These are phyloP conservation scores for Leptinotarsa rubiginosa DNA, from an alignment of 2,888 invertebrate species.

Conservation along the genomic window DNA sequence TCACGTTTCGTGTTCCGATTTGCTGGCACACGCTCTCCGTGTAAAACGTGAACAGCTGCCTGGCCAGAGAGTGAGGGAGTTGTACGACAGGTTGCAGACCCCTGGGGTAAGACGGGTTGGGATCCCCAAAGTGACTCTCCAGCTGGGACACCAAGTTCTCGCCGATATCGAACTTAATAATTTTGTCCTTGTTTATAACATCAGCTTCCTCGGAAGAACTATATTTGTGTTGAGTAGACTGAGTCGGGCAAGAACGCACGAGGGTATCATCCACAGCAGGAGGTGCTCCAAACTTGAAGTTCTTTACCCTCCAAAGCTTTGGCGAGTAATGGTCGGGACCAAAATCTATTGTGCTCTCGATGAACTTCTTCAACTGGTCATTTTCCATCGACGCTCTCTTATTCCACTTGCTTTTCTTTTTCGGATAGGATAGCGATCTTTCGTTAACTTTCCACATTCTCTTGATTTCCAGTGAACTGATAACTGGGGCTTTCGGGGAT, in stretches of 20 bases:
- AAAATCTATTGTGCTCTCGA: too few species aligned
- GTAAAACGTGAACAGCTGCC: conserved; percentile 78
- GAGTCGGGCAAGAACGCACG: too few species aligned
- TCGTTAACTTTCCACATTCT: conserved; percentile 59
- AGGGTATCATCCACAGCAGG: too few species aligned
- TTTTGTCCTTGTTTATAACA: too few species aligned
- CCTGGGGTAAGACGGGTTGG: conserved; percentile 68
- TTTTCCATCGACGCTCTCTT: conserved; percentile 63
- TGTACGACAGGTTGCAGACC: conserved; percentile 74
- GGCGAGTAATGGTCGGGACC: too few species aligned
- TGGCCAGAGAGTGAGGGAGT: conserved; percentile 74
- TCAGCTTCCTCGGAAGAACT: too few species aligned
- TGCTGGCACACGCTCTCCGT: conserved; percentile 79
- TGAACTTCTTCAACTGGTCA: too few species aligned
- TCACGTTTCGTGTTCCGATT: conserved; percentile 71
- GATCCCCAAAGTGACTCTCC: conserved; percentile 73
- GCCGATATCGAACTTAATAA: too few species aligned
- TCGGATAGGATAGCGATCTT: conserved; percentile 54
- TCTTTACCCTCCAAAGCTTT: too few species aligned
- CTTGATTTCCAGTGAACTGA: conserved; percentile 38
- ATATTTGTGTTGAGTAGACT: too few species aligned
- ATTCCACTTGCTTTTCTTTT: conserved; percentile 57
- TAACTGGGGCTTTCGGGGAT: neutral
- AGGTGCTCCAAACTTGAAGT: too few species aligned
- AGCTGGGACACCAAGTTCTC: too few species aligned